Base-by-base conservation (phyloP, 2,888 invertebrate genomes). In the Meloe dianella region DNA sequence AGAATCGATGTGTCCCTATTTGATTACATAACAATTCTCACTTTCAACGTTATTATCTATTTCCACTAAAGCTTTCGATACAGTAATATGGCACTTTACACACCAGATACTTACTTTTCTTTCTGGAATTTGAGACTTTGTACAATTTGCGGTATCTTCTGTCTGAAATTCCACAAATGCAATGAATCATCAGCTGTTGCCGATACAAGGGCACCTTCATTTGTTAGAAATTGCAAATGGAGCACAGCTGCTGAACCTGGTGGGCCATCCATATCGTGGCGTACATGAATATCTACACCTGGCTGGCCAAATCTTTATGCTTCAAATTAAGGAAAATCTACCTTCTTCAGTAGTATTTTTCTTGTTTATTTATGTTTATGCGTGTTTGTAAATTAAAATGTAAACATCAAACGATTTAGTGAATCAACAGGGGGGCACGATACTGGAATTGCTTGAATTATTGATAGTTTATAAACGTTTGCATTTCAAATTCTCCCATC, bases 41-140 rank as follows among this genome's bases (percentile, higher is more conserved):
- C n/a, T n/a, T n/a, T n/a, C n/a, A n/a, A n/a, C n/a, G n/a, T n/a
- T n/a, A n/a, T n/a, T n/a, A n/a, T n/a, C n/a, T n/a, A n/a, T n/a
- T n/a, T n/a, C n/a, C n/a, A n/a, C n/a, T n/a, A n/a, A n/a, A n/a
- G n/a, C n/a, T n/a, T n/a, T n/a, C n/a, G n/a, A n/a, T n/a, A n/a
- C n/a, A n/a, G n/a, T n/a, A n/a, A n/a, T n/a, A n/a, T n/a, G n/a
- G n/a, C n/a, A n/a, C n/a, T n/a, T n/a, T n/a, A 17, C 17, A 17
- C 8, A 8, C 32, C 2, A 32, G 1, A n/a, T 65, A 81, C 87
- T 85, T 84, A 95, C 97, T 94, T 92, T 86, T 98, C 98, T 81
- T 96, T 90, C 85, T 97, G 96, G 86, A 99, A 98, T 87, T 98
- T 97, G 82, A 99, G 90, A 77, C 96, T 94, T 86, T 98, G 98